Evolutionary conservation across 2,888 invertebrate genomes (phyloP), one percentile per base, ranked within the genome.

Genomic region (Diaprepes abbreviatus): DNA sequence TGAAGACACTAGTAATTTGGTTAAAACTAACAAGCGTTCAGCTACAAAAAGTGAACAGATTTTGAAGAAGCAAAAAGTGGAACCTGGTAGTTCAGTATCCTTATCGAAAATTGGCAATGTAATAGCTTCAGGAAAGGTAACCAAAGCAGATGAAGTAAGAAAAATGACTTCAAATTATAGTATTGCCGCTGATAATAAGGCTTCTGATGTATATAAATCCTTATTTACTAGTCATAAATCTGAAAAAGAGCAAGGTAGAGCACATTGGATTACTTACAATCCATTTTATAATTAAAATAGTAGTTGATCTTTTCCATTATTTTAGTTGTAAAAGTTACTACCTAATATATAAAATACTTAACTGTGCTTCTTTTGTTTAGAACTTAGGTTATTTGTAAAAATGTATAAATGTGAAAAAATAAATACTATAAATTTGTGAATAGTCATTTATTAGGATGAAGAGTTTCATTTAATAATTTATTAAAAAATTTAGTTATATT

Each of bases 181-280:
- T 81, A 91, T 98, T 31, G 95, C 97, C 0, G 91, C 93, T 68
- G 97, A 98, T 85, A 95, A 96, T 0, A 93, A 92, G 77, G 93
- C 92, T 3, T 93, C 93, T 69, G 93, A 94, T 83, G 96, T 96
- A 0, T 96, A 93, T 81, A 99, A 98, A 83, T 97, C 97, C 1
- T 83, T 99, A 58, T 99, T 99, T 81, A 98, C 97, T 0, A 90
- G 93, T 6, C 96, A 96, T 81, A 89, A 93, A 79, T 91, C 89
- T 62, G 98, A 97, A 64, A 89, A 93, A 77, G 91, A 93, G 59
- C 96, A 98, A 82, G 88, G 91, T 45, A 90, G 93, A 76, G 96
- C 96, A 1, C 97, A 98, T 83, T 99, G 98, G 99, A 92, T 98
- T 63, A 98, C 98, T 0, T 97, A 96, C 79, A 98, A 98, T 87